These are phyloP conservation scores for Stenichneumon culpator DNA, from an alignment of 2,888 invertebrate genomes.

Conservation along the genomic window DNA sequence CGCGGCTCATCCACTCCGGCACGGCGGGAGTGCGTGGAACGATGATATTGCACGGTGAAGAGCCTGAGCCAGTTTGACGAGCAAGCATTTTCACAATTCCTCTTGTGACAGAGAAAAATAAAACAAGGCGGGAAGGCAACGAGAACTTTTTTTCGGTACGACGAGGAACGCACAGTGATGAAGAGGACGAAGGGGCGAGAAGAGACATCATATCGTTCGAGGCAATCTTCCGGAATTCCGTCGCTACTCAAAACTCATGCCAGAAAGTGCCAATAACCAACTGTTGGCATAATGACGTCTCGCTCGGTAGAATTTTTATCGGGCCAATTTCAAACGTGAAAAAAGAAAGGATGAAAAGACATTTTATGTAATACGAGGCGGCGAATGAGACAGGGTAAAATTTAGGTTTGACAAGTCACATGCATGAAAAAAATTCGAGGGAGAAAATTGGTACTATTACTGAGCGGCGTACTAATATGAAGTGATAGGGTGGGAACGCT, in stretches of 20 bases:
- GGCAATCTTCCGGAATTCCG: neutral
- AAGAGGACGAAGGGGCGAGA: constrained; percentile 21
- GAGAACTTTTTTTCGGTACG: constrained; percentile 28
- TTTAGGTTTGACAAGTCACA: too few relatives aligned
- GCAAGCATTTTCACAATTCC: constrained; percentile 38
- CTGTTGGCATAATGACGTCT: neutral
- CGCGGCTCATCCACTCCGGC: constrained; percentile 1
- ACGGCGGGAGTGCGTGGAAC: constrained; percentile 28
- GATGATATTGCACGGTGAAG: constrained; percentile 57
- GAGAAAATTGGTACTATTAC: too few relatives aligned
- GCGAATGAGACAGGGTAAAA: too few relatives aligned
- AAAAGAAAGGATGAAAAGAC: too few relatives aligned
- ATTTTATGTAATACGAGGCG: too few relatives aligned
- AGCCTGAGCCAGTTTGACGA: constrained; percentile 41
- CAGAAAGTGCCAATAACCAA: neutral
- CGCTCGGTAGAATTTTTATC: neutral
- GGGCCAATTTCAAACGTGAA: too few relatives aligned
- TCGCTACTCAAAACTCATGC: constrained; percentile 8
- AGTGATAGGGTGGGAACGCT: too few relatives aligned
- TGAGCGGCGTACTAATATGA: too few relatives aligned
- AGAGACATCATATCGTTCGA: constrained; percentile 24
- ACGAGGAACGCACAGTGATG: constrained; percentile 2
- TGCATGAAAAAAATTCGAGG: too few relatives aligned
- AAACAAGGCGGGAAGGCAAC: constrained; percentile 12
- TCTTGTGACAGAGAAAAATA: constrained; percentile 30